These are phyloP conservation scores for Pachymerium ferrugineum DNA, from an alignment of 2,888 invertebrate species.

Conservation along the genomic window DNA sequence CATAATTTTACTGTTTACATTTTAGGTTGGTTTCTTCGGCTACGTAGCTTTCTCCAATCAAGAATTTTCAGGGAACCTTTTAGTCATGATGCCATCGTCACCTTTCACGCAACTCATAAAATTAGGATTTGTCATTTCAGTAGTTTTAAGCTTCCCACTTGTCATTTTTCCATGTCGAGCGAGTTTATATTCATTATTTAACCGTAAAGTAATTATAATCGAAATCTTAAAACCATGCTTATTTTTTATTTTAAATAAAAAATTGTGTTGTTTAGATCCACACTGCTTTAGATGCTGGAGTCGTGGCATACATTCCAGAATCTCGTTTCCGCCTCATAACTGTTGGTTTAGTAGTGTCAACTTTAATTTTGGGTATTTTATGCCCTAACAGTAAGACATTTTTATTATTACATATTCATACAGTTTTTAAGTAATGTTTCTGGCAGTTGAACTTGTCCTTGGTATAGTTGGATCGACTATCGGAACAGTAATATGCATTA, in stretches of 20 bases:
- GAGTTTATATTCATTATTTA: slow-evolving; percentile 84
- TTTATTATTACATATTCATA: slow-evolving; percentile 26
- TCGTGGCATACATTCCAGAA: slow-evolving; percentile 67
- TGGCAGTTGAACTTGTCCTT: slow-evolving; percentile 68
- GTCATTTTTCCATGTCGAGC: slow-evolving; percentile 94
- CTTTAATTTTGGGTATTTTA: slow-evolving; percentile 72
- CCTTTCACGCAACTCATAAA: slow-evolving; percentile 79
- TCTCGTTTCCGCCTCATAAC: slow-evolving; percentile 77
- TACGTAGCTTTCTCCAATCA: slow-evolving; percentile 81
- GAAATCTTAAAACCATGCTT: no score
- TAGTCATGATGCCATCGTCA: slow-evolving; percentile 74
- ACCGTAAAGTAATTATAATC: slow-evolving; percentile 67
- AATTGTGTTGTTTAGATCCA: not conserved
- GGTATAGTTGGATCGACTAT: slow-evolving; percentile 93
- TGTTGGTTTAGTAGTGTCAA: slow-evolving; percentile 64
- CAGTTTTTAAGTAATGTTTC: not conserved
- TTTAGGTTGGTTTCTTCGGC: slow-evolving; percentile 82
- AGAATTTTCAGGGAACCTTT: slow-evolving; percentile 77
- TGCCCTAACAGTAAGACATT: slow-evolving; percentile 68
- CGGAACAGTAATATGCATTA: slow-evolving; percentile 84
- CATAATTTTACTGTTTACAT: slow-evolving; percentile 3
- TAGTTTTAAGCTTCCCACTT: slow-evolving; percentile 93
- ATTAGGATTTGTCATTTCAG: slow-evolving; percentile 86
- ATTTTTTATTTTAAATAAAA: not conserved
- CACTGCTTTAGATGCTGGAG: slow-evolving; percentile 34